A percentile compares a stretch with the other conserved stretches of the same genome.
Conservation (phyloP, 2,797 vertebrate genomes). For the Erethizon dorsatum region DNA sequence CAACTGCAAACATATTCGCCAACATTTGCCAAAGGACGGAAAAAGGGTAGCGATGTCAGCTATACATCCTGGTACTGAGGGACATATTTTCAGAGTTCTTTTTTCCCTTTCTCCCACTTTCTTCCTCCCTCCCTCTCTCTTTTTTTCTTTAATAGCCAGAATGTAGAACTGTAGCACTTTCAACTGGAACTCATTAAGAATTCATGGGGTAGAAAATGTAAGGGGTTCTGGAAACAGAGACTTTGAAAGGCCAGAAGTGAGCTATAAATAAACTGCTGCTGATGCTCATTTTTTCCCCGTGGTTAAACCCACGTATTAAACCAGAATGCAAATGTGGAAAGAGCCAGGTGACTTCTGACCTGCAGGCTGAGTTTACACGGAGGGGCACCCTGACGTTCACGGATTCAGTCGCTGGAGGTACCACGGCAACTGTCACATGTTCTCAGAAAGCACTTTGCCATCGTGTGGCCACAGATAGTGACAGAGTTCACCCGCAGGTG, state of each 20-base stretch:
- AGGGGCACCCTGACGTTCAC: conserved; percentile 61
- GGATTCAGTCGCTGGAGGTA: conserved; percentile 20
- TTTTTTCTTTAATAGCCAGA: conserved; percentile 73
- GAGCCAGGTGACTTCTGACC: conserved; percentile 69
- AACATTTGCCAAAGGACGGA: conserved; percentile 76
- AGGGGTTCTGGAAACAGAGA: conserved; percentile 86
- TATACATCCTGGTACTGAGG: conserved; percentile 21
- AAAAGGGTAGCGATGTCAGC: conserved; percentile 56
- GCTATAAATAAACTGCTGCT: conserved; percentile 87
- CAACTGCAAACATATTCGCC: conserved; percentile 81
- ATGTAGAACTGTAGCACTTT: conserved; percentile 84
- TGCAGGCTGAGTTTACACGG: conserved; percentile 42
- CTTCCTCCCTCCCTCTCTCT: not conserved
- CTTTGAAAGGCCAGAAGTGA: conserved; percentile 88
- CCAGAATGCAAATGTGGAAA: conserved; percentile 75
- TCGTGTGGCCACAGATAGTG: conserved; percentile 53
- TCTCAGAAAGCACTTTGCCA: conserved; percentile 17
- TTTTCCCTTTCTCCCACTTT: not conserved
- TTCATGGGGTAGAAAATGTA: conserved; percentile 89
- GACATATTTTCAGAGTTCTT: conserved; percentile 65
- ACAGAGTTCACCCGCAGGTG: conserved; percentile 70
- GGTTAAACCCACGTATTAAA: conserved; percentile 83
- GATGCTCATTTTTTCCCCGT: conserved; percentile 82
- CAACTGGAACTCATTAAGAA: conserved; percentile 90
- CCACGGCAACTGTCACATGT: conserved; percentile 1